phyloP scores from a whole-genome alignment of 2,797 vertebrate genomes.

The Agapornis canus region DNA sequence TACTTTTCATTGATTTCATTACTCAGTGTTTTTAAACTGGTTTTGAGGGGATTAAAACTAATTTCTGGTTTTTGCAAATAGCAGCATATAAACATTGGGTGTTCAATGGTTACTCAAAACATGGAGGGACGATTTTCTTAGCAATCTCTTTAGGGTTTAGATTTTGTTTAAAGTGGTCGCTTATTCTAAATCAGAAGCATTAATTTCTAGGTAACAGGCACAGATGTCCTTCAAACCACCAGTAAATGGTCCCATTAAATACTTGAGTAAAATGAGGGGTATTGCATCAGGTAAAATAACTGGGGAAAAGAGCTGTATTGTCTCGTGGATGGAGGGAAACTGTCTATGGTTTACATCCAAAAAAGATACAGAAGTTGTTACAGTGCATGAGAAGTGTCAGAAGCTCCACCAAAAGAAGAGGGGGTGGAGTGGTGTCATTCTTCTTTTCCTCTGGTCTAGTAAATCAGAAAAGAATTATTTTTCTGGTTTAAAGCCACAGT shows the following conservation, averaged over 20 bases:
- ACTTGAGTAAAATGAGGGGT: neutral
- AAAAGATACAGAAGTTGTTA: neutral
- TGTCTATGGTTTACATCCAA: neutral
- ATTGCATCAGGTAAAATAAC: neutral
- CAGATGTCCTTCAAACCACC: constrained; percentile 9
- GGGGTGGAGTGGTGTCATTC: neutral
- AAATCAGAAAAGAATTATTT: neutral
- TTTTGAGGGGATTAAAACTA: neutral
- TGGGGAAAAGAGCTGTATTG: neutral
- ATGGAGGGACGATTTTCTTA: neutral
- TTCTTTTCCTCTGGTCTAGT: neutral
- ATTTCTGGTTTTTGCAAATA: neutral
- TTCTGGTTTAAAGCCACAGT: neutral
- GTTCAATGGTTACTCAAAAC: neutral
- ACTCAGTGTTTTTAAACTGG: neutral
- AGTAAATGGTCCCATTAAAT: constrained; percentile 10
- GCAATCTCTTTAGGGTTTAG: neutral
- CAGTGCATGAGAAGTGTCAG: neutral
- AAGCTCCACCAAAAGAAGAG: neutral
- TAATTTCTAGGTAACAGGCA: constrained; percentile 2
- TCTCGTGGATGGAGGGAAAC: neutral
- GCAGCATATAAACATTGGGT: neutral
- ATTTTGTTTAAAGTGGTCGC: neutral
- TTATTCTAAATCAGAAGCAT: neutral
- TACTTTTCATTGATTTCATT: neutral